Conservation (phyloP, 37 sponge, comb jelly and placozoan species). For the Bolinopsis microptera region DNA sequence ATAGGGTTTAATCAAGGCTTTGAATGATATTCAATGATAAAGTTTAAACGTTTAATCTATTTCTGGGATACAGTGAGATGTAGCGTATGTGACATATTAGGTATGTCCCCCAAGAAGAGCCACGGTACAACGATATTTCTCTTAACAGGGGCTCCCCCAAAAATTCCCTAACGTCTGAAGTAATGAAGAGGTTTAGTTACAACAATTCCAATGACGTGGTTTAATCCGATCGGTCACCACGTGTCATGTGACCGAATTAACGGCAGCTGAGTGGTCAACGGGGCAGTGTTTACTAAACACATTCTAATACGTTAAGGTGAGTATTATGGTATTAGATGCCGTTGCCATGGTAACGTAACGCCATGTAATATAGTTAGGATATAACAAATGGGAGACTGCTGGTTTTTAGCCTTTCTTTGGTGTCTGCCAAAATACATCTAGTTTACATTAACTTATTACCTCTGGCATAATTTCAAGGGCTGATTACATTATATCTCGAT, state of each 20-base stretch:
- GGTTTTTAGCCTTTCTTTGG: neutral
- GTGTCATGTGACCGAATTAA: neutral
- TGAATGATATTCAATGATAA: too few species aligned
- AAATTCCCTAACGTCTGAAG: neutral
- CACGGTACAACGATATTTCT: too few species aligned
- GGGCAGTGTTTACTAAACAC: neutral
- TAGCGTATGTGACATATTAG: too few species aligned
- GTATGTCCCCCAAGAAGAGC: too few species aligned
- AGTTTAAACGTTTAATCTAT: too few species aligned
- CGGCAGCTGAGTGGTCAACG: neutral
- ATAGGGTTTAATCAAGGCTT: too few species aligned
- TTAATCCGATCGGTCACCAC: neutral
- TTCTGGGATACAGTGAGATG: too few species aligned
- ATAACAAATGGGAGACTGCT: neutral
- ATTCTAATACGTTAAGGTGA: neutral
- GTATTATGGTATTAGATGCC: neutral
- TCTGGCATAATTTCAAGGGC: too few species aligned
- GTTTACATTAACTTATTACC: too few species aligned
- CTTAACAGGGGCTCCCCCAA: too few species aligned
- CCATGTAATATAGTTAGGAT: conserved; percentile 14
- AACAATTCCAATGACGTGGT: neutral
- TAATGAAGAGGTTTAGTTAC: neutral
- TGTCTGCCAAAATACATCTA: too few species aligned
- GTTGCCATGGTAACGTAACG: conserved; percentile 5
- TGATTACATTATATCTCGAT: too few species aligned